A percentile compares a stretch with the other conserved stretches of the same genome.
Evolutionary conservation across 2,797 vertebrate species (phyloP).

Genomic region (Amazonetta brasiliensis): DNA sequence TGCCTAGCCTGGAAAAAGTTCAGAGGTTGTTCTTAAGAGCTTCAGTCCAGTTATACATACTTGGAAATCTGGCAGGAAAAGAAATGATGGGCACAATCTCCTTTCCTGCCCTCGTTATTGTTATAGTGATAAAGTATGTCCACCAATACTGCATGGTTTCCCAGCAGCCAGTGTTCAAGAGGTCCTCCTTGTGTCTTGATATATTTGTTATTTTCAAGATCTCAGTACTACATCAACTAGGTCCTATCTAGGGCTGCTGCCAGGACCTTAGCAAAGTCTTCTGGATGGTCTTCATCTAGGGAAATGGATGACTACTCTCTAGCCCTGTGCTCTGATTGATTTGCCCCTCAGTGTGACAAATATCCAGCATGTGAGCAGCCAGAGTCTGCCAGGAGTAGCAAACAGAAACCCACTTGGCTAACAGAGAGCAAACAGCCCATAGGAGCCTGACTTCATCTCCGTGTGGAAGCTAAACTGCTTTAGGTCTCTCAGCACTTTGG

Average conservation of each 20-base stretch:
- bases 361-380: neutral
- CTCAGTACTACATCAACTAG: neutral
- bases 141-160: neutral
- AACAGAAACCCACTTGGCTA: neutral
- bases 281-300: fast-evolving
- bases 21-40: neutral
- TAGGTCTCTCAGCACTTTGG: neutral
- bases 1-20: neutral
- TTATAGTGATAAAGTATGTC: neutral
- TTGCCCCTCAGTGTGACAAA: neutral
- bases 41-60: neutral
- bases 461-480: neutral
- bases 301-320: fast-evolving
- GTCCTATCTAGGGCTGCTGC: neutral
- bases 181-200: neutral
- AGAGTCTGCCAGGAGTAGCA: neutral
- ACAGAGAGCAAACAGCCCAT: neutral
- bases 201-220: neutral
- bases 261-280: neutral
- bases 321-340: neutral
- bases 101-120: neutral
- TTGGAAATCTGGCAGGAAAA: neutral
- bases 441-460: neutral
- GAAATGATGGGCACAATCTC: neutral
- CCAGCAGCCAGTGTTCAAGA: neutral